Evolutionary conservation across 30 jellyfish, hydroid and myxozoan species (phyloP), one percentile per base, ranked within the genome.

Genomic region (Rhopilema esculentum): DNA sequence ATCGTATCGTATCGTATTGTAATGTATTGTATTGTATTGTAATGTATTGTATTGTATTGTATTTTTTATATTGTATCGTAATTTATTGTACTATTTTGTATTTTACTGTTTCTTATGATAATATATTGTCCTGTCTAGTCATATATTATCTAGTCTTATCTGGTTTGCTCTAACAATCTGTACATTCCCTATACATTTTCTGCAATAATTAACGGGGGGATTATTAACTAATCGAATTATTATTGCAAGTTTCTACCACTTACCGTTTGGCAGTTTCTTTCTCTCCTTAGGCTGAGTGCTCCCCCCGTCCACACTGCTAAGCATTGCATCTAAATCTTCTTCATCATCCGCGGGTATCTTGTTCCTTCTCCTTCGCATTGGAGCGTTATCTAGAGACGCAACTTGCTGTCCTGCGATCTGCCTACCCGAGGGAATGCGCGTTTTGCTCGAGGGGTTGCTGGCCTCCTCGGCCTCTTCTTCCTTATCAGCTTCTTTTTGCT

Each of bases 321-420:
- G 61, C 85, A 83, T 51, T 18, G 84, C 92, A 51, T 83, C 92
- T 68, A 83, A 23, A 83, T 83, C 92, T 31, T 69, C 84, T 70
- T 83, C 85, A 53, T 83, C 92, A 21, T 83, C 85, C 25, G 50
- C 85, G 0, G 49, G 66, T 26, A 1, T 69, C 77, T 69, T 69
- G 18, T 84, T 69, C 71, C 85, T 69, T 49, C 85, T 50, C 69
- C 77, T 62, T 68, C 71, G 27, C 92, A 83, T n/a, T 19, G 92
- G 53, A 23, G 86, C 86, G 25, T 22, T 75, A 1, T 76, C 87
- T 24, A 76, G 72, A 20, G 72, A 17, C 1, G 87, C 87, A 15
- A 25, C 65, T 63, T 27, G 73, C 31, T 49, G 75, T 23, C 74
- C 87, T 6, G 26, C 75, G 17, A 76, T 22, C 27, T 52, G 49